Conservation (phyloP, 2,888 invertebrate genomes). For the Tipula confusa region DNA sequence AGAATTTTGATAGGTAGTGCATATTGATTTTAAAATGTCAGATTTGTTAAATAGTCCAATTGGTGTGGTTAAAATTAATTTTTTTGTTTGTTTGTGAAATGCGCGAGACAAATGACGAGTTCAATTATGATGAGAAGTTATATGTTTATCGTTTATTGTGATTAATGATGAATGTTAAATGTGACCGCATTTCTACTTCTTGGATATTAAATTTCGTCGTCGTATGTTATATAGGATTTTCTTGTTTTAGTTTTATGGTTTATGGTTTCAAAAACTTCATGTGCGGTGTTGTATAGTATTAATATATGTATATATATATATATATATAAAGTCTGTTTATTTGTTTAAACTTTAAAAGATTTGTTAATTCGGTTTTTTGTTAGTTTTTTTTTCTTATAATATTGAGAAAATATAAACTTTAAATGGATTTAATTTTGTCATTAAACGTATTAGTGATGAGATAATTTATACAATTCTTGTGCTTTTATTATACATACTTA, state of each 20-base stretch:
- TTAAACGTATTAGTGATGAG: background rate
- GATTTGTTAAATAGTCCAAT: background rate
- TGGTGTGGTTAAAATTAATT: background rate
- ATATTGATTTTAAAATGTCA: constrained; percentile 25
- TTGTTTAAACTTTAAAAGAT: constrained; percentile 13
- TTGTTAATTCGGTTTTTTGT: background rate
- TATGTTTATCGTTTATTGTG: background rate
- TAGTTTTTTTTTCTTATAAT: background rate
- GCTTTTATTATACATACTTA: background rate
- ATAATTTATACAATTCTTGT: background rate
- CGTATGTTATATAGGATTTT: background rate
- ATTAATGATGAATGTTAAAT: background rate
- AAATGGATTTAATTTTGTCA: background rate
- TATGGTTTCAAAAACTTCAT: background rate
- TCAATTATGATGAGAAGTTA: background rate
- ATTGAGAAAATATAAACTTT: background rate
- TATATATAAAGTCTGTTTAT: background rate
- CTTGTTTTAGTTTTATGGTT: background rate
- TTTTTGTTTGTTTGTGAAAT: background rate
- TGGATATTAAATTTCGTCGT: background rate
- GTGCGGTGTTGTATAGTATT: background rate
- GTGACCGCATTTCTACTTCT: background rate
- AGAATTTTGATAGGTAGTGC: background rate
- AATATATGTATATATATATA: background rate
- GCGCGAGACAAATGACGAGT: background rate